phyloP scores from a whole-genome alignment of 2,797 vertebrate genomes.

The Caiman crocodilus region DNA sequence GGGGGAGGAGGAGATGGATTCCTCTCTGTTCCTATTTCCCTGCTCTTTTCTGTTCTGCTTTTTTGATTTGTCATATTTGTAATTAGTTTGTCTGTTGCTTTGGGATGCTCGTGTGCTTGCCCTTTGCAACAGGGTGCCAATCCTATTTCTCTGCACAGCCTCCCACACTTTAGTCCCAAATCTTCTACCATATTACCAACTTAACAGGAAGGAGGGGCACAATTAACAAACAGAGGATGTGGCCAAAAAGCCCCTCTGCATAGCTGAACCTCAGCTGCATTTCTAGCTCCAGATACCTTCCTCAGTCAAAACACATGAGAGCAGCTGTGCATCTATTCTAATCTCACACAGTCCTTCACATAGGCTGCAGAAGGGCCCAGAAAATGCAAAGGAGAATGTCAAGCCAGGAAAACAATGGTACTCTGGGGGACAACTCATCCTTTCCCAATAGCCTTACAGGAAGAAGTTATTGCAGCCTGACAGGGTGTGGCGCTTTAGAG shows the following conservation, averaged over 20 bases:
- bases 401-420: too few species aligned
- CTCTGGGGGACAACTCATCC: too few species aligned
- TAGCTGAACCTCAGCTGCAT: not conserved
- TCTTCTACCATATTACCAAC: fast-evolving
- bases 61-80: not conserved
- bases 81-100: not conserved
- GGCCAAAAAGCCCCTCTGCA: not conserved
- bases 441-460: too few species aligned
- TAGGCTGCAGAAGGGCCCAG: too few species aligned
- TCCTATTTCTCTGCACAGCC: fast-evolving
- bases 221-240: not conserved
- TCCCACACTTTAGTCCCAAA: not conserved
- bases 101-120: fast-evolving
- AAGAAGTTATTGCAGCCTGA: too few species aligned
- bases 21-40: not conserved
- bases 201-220: not conserved
- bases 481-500: too few species aligned
- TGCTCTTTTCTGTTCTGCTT: not conserved
- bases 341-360: too few species aligned
- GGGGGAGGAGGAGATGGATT: too few species aligned
- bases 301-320: too few species aligned
- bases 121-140: fast-evolving
- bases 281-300: too few species aligned
- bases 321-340: too few species aligned
- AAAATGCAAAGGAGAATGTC: too few species aligned